Conservation (phyloP, 1,140 invertebrate genomes). For the Drosophila nikananu region DNA sequence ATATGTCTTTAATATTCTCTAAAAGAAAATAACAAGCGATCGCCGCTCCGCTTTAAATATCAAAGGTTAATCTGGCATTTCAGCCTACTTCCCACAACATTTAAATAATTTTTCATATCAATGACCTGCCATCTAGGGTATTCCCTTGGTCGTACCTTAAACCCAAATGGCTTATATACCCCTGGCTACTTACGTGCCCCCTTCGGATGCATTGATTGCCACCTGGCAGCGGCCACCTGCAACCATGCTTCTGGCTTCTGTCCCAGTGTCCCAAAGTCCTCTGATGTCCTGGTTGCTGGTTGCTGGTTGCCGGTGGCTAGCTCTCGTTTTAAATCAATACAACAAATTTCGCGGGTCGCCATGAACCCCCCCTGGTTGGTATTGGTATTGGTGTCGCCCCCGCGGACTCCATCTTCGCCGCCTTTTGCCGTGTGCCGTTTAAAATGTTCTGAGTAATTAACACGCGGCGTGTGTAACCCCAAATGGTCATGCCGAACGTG, state of each 20-base stretch:
- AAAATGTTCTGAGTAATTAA: constrained; percentile 82
- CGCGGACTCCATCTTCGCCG: constrained; percentile 5
- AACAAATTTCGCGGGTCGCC: constrained; percentile 76
- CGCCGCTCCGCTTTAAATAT: too few species aligned
- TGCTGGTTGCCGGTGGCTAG: constrained; percentile 19
- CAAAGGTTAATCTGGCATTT: too few species aligned
- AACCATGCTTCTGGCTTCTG: constrained; percentile 23
- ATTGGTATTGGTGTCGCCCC: constrained; percentile 7
- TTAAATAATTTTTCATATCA: not conserved
- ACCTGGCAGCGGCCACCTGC: constrained; percentile 47
- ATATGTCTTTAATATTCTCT: too few species aligned
- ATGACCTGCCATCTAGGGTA: not conserved
- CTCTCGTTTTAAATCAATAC: constrained; percentile 74
- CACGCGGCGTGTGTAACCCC: constrained; percentile 79
- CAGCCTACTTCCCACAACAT: too few species aligned
- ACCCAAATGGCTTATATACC: not conserved
- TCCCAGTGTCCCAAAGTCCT: not conserved
- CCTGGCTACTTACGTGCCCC: constrained; percentile 40
- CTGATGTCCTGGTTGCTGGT: constrained; percentile 4
- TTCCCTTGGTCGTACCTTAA: not conserved
- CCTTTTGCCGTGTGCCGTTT: constrained; percentile 57
- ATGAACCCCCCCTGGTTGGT: constrained; percentile 24
- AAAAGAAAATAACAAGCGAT: too few species aligned
- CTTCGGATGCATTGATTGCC: constrained; percentile 72
- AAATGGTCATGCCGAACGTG: constrained; percentile 55